Conservation (phyloP, 2,888 invertebrate species). For the Sphinx pinastri region DNA sequence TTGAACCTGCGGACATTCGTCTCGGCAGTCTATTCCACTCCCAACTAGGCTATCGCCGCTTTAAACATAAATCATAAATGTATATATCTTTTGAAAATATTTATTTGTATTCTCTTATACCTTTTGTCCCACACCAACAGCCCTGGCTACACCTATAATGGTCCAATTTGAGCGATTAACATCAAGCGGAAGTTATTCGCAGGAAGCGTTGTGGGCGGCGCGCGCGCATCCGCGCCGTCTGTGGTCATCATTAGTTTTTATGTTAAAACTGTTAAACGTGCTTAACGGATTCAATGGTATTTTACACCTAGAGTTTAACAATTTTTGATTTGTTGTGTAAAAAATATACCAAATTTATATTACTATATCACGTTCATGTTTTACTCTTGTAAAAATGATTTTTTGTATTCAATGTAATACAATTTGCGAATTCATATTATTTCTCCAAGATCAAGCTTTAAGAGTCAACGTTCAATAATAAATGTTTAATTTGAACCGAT, state of each 20-base stretch:
- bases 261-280: constrained; percentile 16
- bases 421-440: no score
- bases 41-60: no score
- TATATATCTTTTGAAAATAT: no score
- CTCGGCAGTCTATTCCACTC: no score
- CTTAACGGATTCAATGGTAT: constrained; percentile 18
- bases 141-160: constrained; percentile 26
- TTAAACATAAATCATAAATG: no score
- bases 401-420: no score
- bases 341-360: neutral
- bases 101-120: neutral
- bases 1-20: no score
- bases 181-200: constrained; percentile 72
- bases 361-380: neutral
- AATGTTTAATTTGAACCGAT: no score
- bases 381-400: no score
- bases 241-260: constrained; percentile 20
- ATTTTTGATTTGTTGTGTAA: constrained; percentile 16
- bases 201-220: constrained; percentile 74
- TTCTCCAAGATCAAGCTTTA: no score
- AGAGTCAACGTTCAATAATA: no score
- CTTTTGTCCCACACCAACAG: constrained; percentile 19
- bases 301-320: constrained; percentile 31
- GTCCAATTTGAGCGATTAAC: constrained; percentile 63
- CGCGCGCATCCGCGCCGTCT: constrained; percentile 54